Conservation (phyloP, 1,140 invertebrate genomes). For the Lucilia sericata region DNA sequence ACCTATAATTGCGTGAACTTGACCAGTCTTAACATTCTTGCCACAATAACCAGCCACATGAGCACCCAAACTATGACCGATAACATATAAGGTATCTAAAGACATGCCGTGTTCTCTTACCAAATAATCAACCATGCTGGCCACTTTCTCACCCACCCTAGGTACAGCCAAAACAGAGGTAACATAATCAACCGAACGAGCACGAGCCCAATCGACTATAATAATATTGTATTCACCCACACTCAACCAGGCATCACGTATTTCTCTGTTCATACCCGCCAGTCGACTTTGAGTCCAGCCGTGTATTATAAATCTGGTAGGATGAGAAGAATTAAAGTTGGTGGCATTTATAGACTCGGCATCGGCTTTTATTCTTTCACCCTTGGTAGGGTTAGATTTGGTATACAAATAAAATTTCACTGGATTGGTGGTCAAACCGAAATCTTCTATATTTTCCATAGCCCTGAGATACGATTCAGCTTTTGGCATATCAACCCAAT, state of each 20-base stretch:
- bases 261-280: conserved; percentile 45
- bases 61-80: conserved; percentile 77
- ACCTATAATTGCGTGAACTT: conserved; percentile 65
- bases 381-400: conserved; percentile 45
- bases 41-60: conserved; percentile 75
- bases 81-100: conserved; percentile 70
- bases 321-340: conserved; percentile 50
- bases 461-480: conserved; percentile 33
- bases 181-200: conserved; percentile 62
- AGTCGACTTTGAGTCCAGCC: conserved; percentile 50
- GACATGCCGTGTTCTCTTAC: conserved; percentile 66
- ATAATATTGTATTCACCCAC: conserved; percentile 70
- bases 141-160: conserved; percentile 68
- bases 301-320: conserved; percentile 54
- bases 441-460: neutral
- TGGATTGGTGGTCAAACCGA: conserved; percentile 15
- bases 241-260: conserved; percentile 65
- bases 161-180: conserved; percentile 66
- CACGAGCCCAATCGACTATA: conserved; percentile 69
- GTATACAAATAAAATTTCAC: conserved; percentile 53
- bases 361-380: conserved; percentile 36
- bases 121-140: conserved; percentile 69
- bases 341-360: conserved; percentile 46
- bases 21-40: conserved; percentile 50
- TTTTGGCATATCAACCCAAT: conserved; percentile 49